Conservation (phyloP, 2,888 invertebrate species). For the Hydriomena furcata region DNA sequence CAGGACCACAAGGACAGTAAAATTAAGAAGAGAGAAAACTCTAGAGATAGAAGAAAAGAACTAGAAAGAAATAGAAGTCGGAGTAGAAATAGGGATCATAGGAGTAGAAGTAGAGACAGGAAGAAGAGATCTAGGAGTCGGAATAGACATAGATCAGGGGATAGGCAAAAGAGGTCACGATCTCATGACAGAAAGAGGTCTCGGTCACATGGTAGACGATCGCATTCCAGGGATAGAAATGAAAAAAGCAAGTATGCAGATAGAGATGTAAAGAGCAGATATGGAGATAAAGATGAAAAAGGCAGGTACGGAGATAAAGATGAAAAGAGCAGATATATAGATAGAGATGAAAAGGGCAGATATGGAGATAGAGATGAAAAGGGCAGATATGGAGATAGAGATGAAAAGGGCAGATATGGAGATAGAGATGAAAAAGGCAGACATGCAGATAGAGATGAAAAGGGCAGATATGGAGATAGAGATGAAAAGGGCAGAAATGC, state of each 20-base stretch:
- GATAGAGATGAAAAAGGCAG: slow-evolving; percentile 25
- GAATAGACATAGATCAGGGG: slow-evolving; percentile 37
- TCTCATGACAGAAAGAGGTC: slow-evolving; percentile 44
- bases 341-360: slow-evolving; percentile 44
- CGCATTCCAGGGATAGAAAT: slow-evolving; percentile 38
- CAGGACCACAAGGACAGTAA: slow-evolving; percentile 48
- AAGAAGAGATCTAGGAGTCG: slow-evolving; percentile 52
- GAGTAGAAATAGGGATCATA: slow-evolving; percentile 46
- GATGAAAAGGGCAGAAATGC: slow-evolving; percentile 38
- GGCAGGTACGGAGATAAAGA: slow-evolving; percentile 35
- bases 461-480: slow-evolving; percentile 48
- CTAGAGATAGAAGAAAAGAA: slow-evolving; percentile 52
- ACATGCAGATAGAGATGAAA: slow-evolving; percentile 42
- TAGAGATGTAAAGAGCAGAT: slow-evolving; percentile 41
- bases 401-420: slow-evolving; percentile 54
- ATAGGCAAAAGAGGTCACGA: slow-evolving; percentile 42
- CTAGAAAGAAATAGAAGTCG: slow-evolving; percentile 45
- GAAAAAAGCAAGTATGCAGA: slow-evolving; percentile 33
- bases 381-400: slow-evolving; percentile 31
- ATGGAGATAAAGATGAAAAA: slow-evolving; percentile 24
- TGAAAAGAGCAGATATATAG: slow-evolving; percentile 35
- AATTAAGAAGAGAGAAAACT: slow-evolving; percentile 51
- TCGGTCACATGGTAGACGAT: slow-evolving; percentile 45
- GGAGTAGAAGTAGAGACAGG: slow-evolving; percentile 50
- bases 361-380: slow-evolving; percentile 24